These are phyloP conservation scores for Mylabris phalerata DNA, from an alignment of 1,140 invertebrate genomes.

Conservation along the genomic window DNA sequence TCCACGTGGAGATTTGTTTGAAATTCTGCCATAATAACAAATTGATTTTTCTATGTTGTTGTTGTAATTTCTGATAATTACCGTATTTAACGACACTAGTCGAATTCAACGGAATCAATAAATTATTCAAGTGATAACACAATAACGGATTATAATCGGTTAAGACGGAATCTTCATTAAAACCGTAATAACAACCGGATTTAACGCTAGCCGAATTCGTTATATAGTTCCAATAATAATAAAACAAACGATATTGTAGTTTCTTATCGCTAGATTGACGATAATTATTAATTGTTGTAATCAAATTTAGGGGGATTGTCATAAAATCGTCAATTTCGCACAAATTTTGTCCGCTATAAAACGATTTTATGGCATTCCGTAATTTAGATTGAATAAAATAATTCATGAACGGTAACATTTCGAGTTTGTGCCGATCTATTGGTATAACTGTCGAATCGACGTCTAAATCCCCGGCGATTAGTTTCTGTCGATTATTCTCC, in stretches of 20 bases:
- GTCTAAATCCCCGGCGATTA: neutral
- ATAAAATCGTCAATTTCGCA: neutral
- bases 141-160: constrained; percentile 18
- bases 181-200: constrained; percentile 2
- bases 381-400: constrained; percentile 17
- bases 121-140: constrained; percentile 19
- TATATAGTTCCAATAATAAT: constrained; percentile 17
- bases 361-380: neutral
- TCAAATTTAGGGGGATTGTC: constrained; percentile 7
- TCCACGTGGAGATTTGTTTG: constrained; percentile 22
- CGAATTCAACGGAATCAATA: constrained; percentile 18
- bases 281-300: constrained; percentile 4
- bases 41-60: constrained; percentile 28
- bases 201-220: constrained; percentile 16
- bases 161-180: constrained; percentile 6
- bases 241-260: constrained; percentile 21
- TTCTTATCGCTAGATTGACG: constrained; percentile 17
- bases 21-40: constrained; percentile 34
- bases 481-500: neutral
- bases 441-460: neutral
- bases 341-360: neutral
- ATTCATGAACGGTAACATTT: constrained; percentile 24
- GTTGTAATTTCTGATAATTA: constrained; percentile 26
- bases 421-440: neutral
- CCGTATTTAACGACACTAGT: constrained; percentile 19